These are phyloP conservation scores for Cyclargus thomasi DNA, from an alignment of 1,140 invertebrate genomes.

Conservation along the genomic window DNA sequence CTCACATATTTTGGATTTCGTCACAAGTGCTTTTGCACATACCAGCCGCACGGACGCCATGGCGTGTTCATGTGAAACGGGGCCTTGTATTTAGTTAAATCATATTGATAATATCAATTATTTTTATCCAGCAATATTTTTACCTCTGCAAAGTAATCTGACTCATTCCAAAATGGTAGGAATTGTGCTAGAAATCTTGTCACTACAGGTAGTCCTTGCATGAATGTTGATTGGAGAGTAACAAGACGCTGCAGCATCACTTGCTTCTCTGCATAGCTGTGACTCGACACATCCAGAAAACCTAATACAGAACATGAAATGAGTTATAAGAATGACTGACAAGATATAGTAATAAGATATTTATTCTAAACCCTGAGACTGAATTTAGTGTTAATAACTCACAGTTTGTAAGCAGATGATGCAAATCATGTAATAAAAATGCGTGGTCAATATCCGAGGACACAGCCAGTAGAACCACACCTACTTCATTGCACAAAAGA, in stretches of 20 bases:
- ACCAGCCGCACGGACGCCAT: too few relatives aligned
- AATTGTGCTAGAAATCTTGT: slow-evolving; percentile 62
- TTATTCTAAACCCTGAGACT: too few relatives aligned
- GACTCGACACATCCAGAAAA: slow-evolving; percentile 47
- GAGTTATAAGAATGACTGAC: too few relatives aligned
- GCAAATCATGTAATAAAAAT: slow-evolving; percentile 48
- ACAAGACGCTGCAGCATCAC: slow-evolving; percentile 50
- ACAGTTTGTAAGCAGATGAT: slow-evolving; percentile 47
- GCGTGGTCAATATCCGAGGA: slow-evolving; percentile 33
- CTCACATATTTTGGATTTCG: too few relatives aligned
- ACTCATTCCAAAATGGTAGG: slow-evolving; percentile 65
- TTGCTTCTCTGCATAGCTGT: slow-evolving; percentile 54
- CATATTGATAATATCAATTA: too few relatives aligned
- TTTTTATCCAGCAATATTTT: slow-evolving; percentile 18
- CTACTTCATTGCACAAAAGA: slow-evolving; percentile 38
- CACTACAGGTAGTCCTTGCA: slow-evolving; percentile 61
- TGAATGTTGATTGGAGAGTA: slow-evolving; percentile 45
- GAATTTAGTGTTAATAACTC: slow-evolving; percentile 27
- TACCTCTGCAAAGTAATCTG: slow-evolving; percentile 63
- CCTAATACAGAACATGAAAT: slow-evolving; percentile 28
- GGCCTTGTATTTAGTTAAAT: too few relatives aligned
- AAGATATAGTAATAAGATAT: too few relatives aligned
- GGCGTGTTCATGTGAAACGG: too few relatives aligned
- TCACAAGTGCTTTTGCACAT: too few relatives aligned
- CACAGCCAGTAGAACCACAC: slow-evolving; percentile 37